A percentile compares a stretch with the other conserved stretches of the same genome.
Conservation (phyloP, 2,797 vertebrate species). For the Semotilus atromaculatus region DNA sequence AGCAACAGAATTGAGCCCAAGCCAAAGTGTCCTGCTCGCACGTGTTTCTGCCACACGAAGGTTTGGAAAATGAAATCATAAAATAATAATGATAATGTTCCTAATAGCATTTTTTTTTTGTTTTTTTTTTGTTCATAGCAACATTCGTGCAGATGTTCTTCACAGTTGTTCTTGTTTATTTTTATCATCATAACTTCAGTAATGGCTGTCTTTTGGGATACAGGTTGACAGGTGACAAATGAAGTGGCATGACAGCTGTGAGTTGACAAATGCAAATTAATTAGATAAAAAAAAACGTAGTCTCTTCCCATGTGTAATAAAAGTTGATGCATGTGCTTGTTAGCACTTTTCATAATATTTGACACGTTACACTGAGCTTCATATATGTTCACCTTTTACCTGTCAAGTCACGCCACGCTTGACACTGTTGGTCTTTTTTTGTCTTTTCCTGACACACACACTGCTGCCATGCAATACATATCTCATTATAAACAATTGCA, state of each 20-base stretch:
- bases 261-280: constrained; percentile 10
- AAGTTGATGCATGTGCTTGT: neutral
- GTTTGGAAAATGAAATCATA: neutral
- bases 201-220: neutral
- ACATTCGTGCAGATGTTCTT: neutral
- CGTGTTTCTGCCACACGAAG: neutral
- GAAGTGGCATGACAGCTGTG: neutral
- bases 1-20: neutral
- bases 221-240: neutral
- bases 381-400: neutral
- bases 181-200: neutral
- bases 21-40: neutral
- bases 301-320: neutral
- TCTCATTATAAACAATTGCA: neutral
- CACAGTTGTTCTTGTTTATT: neutral
- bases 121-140: neutral
- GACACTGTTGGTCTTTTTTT: neutral
- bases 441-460: neutral
- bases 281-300: neutral
- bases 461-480: neutral
- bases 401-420: neutral
- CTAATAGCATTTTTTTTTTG: neutral
- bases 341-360: constrained; percentile 1
- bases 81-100: neutral
- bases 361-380: neutral